Evolutionary conservation across 2,888 invertebrate genomes (phyloP).

Genomic region (Chrysolina oricalcia): DNA sequence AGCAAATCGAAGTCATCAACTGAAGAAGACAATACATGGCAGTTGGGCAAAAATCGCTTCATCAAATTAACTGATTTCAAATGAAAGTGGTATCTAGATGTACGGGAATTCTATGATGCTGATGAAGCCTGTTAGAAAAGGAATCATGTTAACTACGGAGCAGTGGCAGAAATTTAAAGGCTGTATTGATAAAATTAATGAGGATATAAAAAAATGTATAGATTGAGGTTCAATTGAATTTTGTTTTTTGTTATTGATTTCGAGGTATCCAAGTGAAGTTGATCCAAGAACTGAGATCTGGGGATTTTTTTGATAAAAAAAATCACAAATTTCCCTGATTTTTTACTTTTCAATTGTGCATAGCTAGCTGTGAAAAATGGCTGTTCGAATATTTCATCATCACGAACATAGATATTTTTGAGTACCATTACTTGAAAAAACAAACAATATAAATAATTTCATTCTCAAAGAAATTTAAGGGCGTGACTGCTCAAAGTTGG

Average conservation of each 20-base stretch:
- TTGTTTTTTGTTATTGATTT: neutral
- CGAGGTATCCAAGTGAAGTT: neutral
- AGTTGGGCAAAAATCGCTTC: slow-evolving; percentile 84
- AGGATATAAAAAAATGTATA: slow-evolving; percentile 71
- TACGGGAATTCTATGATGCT: slow-evolving; percentile 88
- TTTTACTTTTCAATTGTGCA: too few relatives aligned
- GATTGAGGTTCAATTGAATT: neutral
- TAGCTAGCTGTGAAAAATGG: too few relatives aligned
- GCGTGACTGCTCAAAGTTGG: too few relatives aligned
- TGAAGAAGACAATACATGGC: slow-evolving; percentile 79
- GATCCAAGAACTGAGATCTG: too few relatives aligned
- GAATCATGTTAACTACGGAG: slow-evolving; percentile 83
- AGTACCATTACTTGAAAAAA: too few relatives aligned
- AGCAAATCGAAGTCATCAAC: slow-evolving; percentile 23
- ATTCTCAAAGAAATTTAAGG: too few relatives aligned
- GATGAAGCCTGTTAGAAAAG: slow-evolving; percentile 91
- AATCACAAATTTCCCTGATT: too few relatives aligned
- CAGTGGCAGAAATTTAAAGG: slow-evolving; percentile 87
- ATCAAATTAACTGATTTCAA: slow-evolving; percentile 89
- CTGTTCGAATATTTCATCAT: too few relatives aligned
- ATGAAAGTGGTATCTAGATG: slow-evolving; percentile 88
- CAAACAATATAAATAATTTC: too few relatives aligned
- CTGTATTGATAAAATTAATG: slow-evolving; percentile 81
- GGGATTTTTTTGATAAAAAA: too few relatives aligned
- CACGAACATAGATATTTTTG: too few relatives aligned